Evolutionary conservation across 2,797 vertebrate genomes (phyloP).

Genomic region (Peromyscus melanophrys): DNA sequence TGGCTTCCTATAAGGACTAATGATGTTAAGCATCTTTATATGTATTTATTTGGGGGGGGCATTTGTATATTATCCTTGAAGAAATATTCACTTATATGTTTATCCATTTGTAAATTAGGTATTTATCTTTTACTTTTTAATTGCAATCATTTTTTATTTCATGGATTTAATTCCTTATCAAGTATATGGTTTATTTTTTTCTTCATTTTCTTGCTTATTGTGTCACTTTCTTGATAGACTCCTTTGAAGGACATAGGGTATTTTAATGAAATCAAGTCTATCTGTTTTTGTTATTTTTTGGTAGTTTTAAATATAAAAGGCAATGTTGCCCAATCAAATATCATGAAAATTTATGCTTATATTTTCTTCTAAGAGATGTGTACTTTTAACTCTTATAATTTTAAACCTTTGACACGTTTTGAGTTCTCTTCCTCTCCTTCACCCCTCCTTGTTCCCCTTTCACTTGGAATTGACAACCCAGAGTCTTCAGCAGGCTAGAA

Average conservation of each 20-base stretch:
- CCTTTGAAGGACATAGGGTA: not conserved
- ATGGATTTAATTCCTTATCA: not conserved
- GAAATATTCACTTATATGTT: not conserved
- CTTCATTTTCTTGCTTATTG: not conserved
- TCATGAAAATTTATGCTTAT: not conserved
- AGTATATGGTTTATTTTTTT: conserved; percentile 37
- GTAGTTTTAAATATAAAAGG: not conserved
- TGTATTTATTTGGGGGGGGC: not conserved
- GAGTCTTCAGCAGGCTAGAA: not conserved
- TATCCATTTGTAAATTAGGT: conserved; percentile 19
- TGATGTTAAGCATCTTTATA: not conserved
- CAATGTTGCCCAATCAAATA: not conserved
- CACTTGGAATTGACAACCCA: not conserved
- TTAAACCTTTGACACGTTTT: not conserved
- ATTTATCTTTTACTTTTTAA: not conserved
- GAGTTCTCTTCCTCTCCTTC: not conserved
- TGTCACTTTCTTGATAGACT: conserved; percentile 16
- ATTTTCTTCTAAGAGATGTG: not conserved
- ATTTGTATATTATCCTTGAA: not conserved
- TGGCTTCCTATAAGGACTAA: not conserved
- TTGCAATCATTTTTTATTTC: not conserved
- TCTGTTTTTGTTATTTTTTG: not conserved
- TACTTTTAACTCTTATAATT: not conserved
- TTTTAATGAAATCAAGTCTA: conserved; percentile 1
- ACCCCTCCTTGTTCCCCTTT: not conserved